These are phyloP conservation scores for Muntiacus reevesi DNA, from an alignment of 2,113 vertebrate genomes.

Conservation along the genomic window DNA sequence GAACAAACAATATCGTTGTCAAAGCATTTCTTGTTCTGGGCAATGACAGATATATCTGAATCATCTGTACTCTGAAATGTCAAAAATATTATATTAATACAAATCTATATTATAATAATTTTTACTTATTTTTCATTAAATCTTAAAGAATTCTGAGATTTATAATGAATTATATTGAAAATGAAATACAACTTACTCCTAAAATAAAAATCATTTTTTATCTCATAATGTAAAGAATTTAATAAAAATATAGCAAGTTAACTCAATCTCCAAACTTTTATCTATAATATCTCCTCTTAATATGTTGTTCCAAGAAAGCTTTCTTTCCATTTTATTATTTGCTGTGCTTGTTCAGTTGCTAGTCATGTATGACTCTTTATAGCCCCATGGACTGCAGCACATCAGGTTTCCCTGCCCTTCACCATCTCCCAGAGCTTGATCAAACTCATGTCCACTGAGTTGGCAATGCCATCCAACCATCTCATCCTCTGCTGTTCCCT, in stretches of 20 bases:
- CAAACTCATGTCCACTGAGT: background rate
- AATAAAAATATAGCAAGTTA: background rate
- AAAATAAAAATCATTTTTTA: background rate
- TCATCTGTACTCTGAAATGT: conserved; percentile 88
- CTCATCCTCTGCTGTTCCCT: background rate
- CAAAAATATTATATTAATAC: conserved; percentile 66
- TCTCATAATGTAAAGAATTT: background rate
- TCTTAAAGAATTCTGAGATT: background rate
- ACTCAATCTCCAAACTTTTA: background rate
- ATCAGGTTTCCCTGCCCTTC: background rate
- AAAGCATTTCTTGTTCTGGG: conserved; percentile 98
- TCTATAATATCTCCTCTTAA: background rate
- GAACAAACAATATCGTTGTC: conserved; percentile 98
- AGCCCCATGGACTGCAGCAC: background rate
- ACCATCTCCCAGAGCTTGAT: background rate
- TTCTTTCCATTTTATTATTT: background rate
- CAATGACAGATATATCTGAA: conserved; percentile 91
- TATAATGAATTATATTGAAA: background rate
- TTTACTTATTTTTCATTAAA: background rate
- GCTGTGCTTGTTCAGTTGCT: background rate
- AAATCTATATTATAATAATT: background rate
- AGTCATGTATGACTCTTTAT: background rate
- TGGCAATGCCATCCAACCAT: background rate
- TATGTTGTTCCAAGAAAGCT: background rate
- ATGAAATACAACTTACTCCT: background rate